These are phyloP conservation scores for Yponomeuta plumbellus DNA, from an alignment of 2,888 invertebrate genomes.

Conservation along the genomic window DNA sequence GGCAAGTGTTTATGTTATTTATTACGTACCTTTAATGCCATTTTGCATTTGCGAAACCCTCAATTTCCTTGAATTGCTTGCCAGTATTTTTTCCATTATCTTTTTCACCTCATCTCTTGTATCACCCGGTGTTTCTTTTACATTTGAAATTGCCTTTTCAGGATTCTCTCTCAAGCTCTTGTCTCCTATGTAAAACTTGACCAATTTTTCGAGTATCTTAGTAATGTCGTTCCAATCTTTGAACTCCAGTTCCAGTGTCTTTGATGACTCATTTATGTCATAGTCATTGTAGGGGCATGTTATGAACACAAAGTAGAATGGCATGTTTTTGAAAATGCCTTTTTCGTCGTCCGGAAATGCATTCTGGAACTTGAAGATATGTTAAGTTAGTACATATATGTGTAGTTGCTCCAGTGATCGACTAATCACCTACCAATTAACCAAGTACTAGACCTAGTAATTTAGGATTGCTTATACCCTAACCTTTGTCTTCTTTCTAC, in stretches of 20 bases:
- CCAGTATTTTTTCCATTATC: conserved; percentile 58
- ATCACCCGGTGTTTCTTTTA: conserved; percentile 22
- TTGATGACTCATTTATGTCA: conserved; percentile 64
- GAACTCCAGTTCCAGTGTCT: conserved; percentile 73
- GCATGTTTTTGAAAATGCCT: conserved; percentile 30
- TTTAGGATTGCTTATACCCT: conserved; percentile 31
- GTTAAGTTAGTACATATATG: background rate
- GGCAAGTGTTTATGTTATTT: background rate
- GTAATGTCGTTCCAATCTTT: conserved; percentile 65
- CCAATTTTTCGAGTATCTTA: conserved; percentile 47
- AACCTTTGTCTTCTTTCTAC: conserved; percentile 29
- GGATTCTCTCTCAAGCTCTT: background rate
- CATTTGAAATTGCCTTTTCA: background rate
- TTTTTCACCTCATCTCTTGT: conserved; percentile 54
- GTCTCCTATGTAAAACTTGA: conserved; percentile 48
- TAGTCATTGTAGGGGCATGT: conserved; percentile 73
- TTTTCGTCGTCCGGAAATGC: conserved; percentile 29
- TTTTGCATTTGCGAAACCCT: conserved; percentile 50
- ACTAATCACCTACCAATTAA: too few species aligned
- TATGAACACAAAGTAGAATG: conserved; percentile 74
- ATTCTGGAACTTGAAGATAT: conserved; percentile 29
- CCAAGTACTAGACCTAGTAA: too few species aligned
- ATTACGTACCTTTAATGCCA: conserved; percentile 54
- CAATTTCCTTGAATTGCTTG: conserved; percentile 43
- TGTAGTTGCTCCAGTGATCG: background rate